These are phyloP conservation scores for Escarpia spicata DNA, from an alignment of 2,888 invertebrate genomes.

Conservation along the genomic window DNA sequence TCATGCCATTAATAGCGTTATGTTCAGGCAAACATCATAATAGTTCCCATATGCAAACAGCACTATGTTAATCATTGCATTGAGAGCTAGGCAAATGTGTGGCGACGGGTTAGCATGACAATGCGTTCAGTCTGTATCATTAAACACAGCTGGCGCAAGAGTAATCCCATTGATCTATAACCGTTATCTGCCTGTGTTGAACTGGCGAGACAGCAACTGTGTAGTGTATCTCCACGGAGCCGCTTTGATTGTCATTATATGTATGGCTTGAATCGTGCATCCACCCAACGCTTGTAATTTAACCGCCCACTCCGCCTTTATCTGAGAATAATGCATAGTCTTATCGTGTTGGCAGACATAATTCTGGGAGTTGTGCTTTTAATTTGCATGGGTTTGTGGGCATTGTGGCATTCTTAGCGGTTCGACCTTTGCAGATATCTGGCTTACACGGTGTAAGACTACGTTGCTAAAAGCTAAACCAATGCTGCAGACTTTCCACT, in stretches of 20 bases:
- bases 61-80: background rate
- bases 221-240: background rate
- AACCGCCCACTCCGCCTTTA: background rate
- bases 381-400: background rate
- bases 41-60: background rate
- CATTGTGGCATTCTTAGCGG: background rate
- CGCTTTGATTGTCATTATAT: background rate
- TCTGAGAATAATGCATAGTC: background rate
- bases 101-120: background rate
- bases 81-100: background rate
- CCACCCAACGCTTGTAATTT: background rate
- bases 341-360: background rate
- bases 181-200: background rate
- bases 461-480: background rate
- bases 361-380: background rate
- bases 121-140: background rate
- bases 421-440: background rate
- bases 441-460: background rate
- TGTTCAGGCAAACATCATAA: background rate
- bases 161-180: background rate
- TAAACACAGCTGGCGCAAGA: background rate
- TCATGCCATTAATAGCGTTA: background rate
- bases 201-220: background rate
- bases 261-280: background rate
- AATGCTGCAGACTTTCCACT: background rate